Base-by-base conservation (phyloP, 2,113 vertebrate genomes). In the Bufo bufo region DNA sequence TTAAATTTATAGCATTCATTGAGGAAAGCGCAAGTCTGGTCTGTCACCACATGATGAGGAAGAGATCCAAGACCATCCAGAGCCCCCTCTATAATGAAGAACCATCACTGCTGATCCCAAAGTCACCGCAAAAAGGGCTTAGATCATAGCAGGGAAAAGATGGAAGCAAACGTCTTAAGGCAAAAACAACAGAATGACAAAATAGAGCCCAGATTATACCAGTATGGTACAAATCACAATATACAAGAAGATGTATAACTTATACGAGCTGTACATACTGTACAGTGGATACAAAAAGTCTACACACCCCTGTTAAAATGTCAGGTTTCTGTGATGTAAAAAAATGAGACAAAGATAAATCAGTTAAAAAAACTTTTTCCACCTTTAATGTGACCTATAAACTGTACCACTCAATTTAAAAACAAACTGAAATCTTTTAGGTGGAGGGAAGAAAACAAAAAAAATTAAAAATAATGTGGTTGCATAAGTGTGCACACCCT, bases 41-140 rank as follows among this genome's bases (percentile, higher is more conserved):
- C 78, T 59, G 78, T 80, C 78, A 80, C 78, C 54, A 33, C 78
- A 43, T 17, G 59, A 80, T 80, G 52, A 58, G 23, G 78, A 80
- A 80, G 16, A 56, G n/a, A 6, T 56, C 50, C 77, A 33, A 58
- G 77, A 79, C 50, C 54, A 49, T 47, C 71, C 1, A 1, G 12
- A 3, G 77, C 78, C 33, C 17, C 52, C 23, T 80, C 54, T n/a
- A 56, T 80, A 80, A 80, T 80, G 54, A 80, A 80, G 78, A 80
- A 23, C 54, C 23, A 80, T 59, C 14, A n/a, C 54, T 6, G 11
- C 54, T 16, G 13, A 33, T 43, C n/a, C 78, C 54, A 59, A 80
- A 58, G 78, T 17, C 23, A 59, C 77, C 77, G 50, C 54, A 58
- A 1, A 52, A 43, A 77, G 49, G 54, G 45, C 43, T 3, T 3